Evolutionary conservation across 2,888 invertebrate species (phyloP).

Genomic region (Willowsia nigromaculata): DNA sequence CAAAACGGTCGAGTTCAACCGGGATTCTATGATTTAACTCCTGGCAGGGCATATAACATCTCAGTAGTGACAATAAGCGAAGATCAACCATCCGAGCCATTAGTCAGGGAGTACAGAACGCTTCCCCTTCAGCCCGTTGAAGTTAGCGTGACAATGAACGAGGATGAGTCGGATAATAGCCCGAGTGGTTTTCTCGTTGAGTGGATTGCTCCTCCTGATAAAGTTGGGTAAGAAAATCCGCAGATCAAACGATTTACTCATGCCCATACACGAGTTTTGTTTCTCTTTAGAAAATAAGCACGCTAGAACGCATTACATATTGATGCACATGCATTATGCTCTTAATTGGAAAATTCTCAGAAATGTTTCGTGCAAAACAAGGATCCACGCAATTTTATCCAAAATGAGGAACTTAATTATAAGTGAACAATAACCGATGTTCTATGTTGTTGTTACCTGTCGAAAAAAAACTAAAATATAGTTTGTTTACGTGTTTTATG

Average conservation of each 20-base stretch:
- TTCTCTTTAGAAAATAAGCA: background rate
- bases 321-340: background rate
- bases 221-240: conserved; percentile 60
- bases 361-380: background rate
- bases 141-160: conserved; percentile 68
- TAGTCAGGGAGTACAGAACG: conserved; percentile 69
- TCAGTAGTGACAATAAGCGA: conserved; percentile 70
- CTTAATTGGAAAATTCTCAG: background rate
- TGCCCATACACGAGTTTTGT: background rate
- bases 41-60: conserved; percentile 72
- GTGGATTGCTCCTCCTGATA: conserved; percentile 67
- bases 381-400: background rate
- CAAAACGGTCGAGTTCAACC: conserved; percentile 72
- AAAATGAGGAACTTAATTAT: background rate
- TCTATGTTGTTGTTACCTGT: background rate
- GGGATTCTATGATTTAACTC: conserved; percentile 69
- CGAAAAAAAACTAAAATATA: background rate
- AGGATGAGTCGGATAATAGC: conserved; percentile 57
- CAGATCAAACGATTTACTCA: background rate
- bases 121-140: conserved; percentile 61
- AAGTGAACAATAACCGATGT: background rate
- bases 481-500: background rate
- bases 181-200: conserved; percentile 68
- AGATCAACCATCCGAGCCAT: conserved; percentile 62
- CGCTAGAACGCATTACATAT: background rate